Base-by-base conservation (phyloP, 2,888 invertebrate genomes). In the Diarsia rubi region DNA sequence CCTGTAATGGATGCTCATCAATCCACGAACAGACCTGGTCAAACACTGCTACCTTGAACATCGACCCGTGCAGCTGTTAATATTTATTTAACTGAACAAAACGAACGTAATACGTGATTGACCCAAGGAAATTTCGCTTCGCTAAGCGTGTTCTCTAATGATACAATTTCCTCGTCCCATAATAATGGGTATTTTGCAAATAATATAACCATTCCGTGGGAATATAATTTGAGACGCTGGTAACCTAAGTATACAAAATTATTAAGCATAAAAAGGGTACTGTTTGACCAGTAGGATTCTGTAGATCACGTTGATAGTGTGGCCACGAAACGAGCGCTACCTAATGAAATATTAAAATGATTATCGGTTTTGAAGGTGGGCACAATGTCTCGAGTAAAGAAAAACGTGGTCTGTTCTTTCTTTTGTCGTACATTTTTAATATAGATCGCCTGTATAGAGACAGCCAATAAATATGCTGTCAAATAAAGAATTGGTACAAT, bases 251-350 rank as follows among this genome's bases (percentile, higher is more conserved):
- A 80, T 63, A 81, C 71, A 69, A 74, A 72, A 74, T 80, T 84
- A 84, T 77, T 64, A 69, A 67, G 60, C 69, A 71, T 77, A 78
- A 82, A 81, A 83, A 81, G 45, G 84, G 62, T 86, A 75, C 73
- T 70, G 44, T 78, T 82, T 84, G 79, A 72, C 70, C 71, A 52
- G 57, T 45, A 54, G 47, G 59, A 69, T 71, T 71, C 70, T 45
- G 78, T 63, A 76, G 73, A 78, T 74, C 86, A 85, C 84, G 85
- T 84, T 80, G 70, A 21, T 14, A 0, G 47, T 37, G 19, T 59
- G 37, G 86, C 85, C 69, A 75, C 42, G 27, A 82, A 24, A 66
- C 19, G 1, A 54, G 79, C 69, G 70, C 0, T 19, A n/a, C n/a
- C n/a, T n/a, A 0, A 12, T 31, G 0, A 68, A 75, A 65, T 74